A percentile compares a stretch with the other conserved stretches of the same genome.
These are phyloP conservation scores for Lasioglossum marginatum DNA, from an alignment of 2,888 invertebrate genomes.

Conservation along the genomic window DNA sequence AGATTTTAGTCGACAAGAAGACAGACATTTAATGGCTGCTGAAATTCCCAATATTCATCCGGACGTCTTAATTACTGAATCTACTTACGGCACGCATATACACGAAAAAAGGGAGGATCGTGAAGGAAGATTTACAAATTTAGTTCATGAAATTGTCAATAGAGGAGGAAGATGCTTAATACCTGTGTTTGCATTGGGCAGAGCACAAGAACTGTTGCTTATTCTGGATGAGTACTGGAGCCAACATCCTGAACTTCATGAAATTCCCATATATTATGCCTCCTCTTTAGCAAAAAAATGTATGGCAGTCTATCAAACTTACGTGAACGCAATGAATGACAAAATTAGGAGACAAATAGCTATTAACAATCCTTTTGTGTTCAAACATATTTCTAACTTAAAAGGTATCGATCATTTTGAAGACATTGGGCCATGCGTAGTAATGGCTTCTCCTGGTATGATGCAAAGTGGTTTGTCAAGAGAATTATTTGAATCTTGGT, in stretches of 20 bases:
- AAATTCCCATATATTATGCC: slow-evolving; percentile 99
- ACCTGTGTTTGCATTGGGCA: slow-evolving; percentile 98
- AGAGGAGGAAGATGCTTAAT: slow-evolving; percentile 99
- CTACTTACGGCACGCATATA: slow-evolving; percentile 99
- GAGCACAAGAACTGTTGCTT: slow-evolving; percentile 97
- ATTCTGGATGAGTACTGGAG: slow-evolving; percentile 99
- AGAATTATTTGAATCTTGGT: slow-evolving; percentile 99
- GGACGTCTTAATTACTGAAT: slow-evolving; percentile 98
- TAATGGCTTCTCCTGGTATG: slow-evolving; percentile 99
- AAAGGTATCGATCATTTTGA: slow-evolving; percentile 99
- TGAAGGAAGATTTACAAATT: slow-evolving; percentile 95
- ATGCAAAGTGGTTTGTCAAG: slow-evolving; percentile 99
- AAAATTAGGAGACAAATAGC: slow-evolving; percentile 98
- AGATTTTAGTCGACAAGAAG: slow-evolving; percentile 99
- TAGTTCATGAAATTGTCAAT: slow-evolving; percentile 97
- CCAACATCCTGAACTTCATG: slow-evolving; percentile 97
- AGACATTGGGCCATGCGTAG: slow-evolving; percentile 99
- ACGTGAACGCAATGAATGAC: slow-evolving; percentile 99
- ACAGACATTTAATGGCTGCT: slow-evolving; percentile 99
- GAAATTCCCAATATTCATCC: slow-evolving; percentile 98
- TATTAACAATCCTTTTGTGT: slow-evolving; percentile 99
- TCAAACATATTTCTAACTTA: slow-evolving; percentile 97
- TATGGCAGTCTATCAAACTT: slow-evolving; percentile 99
- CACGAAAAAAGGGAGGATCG: slow-evolving; percentile 99
- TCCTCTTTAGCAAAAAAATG: slow-evolving; percentile 99